Evolutionary conservation across 2,888 invertebrate genomes (phyloP), one percentile per base, ranked within the genome.

Genomic region (Embidobia sp.): DNA sequence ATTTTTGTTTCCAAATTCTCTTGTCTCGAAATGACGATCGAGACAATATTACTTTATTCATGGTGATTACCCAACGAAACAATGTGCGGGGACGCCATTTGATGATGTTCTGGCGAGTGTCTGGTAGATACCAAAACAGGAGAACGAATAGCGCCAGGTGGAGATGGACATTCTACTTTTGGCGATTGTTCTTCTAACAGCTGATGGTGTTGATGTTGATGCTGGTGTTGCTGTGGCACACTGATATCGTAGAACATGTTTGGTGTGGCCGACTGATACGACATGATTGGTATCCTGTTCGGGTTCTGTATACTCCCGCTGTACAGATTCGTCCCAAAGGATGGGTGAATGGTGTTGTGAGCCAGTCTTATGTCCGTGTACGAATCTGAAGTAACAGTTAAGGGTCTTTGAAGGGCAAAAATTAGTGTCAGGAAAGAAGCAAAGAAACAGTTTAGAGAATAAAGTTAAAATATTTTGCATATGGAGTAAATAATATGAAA

Each of bases 21-120:
- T 10, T 3, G 69, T 51, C 72, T 78, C 27, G 86, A 86, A 11
- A 85, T 87, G 85, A 91, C 86, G 73, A 91, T 86, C 73, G 92
- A 91, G 22, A 92, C 92, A 69, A 91, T 92, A 66, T 91, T 91
- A 77, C 91, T 90, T 69, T 92, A 90, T 18, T 92, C 92, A 59
- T 90, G 85, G 27, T 91, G 91, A 55, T 85, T 88, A 13, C 82
- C 85, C 0, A 89, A 76, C 2, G 82, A 83, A 1, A 88, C 87
- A 53, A 89, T 89, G 48, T 89, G 89, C 6, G 89, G 86, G 0
- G 89, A 81, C 1, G 31, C 13, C 42, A 88, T 74, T 26, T 87
- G 87, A 37, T 88, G 86, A 57, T 87, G 85, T 51, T 86, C 86
- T 0, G 89, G 89, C 3, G 88, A 88, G 42, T 88, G 87, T 19